Conservation (phyloP, 2,113 vertebrate species). For the Onychorhynchus coronatus region DNA sequence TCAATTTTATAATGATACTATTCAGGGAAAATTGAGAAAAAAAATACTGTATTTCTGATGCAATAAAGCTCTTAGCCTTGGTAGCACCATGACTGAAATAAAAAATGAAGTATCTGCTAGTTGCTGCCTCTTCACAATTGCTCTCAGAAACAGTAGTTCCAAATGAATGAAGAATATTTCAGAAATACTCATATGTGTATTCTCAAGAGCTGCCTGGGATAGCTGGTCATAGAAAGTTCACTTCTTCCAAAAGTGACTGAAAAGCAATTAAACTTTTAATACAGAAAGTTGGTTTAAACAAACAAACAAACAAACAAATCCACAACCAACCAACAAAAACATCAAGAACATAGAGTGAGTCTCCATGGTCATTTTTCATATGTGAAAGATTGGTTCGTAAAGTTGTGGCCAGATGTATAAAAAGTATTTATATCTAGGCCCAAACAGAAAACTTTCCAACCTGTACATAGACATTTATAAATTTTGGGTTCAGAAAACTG, state of each 20-base stretch:
- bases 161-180: background rate
- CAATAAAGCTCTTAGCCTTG: background rate
- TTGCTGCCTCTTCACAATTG: background rate
- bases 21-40: background rate
- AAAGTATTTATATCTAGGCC: background rate
- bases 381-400: background rate
- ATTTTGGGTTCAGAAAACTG: background rate
- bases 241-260: background rate
- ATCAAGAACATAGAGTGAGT: background rate
- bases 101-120: background rate
- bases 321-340: background rate
- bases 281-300: background rate
- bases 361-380: background rate
- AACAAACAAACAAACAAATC: background rate
- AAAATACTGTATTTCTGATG: background rate
- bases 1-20: background rate
- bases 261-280: background rate
- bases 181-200: background rate
- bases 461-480: background rate
- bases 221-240: background rate
- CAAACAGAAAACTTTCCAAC: background rate
- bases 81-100: background rate
- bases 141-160: background rate
- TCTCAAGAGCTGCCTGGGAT: background rate
- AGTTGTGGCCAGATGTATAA: background rate